Evolutionary conservation across 2,113 vertebrate genomes (phyloP).

Genomic region (cat (Felis catus)): F.catus_Fca126_mat1.0 CM031412.1:77851001-77851500

Average conservation of each 20-base stretch:
- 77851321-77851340: background rate
- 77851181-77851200: background rate
- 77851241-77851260: background rate
- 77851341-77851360: background rate
- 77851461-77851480: background rate
- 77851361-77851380: background rate
- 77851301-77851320: background rate
- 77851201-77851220: background rate
- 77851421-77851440: background rate
- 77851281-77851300: background rate
- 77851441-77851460: background rate
- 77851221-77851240: background rate
- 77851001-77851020: background rate
- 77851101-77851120: background rate
- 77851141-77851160: background rate
- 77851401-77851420: background rate
- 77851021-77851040: background rate
- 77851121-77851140: background rate
- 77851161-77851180: fast-evolving
- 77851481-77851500: background rate
- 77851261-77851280: background rate
- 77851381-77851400: background rate
- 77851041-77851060: background rate
- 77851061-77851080: fast-evolving
- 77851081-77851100: background rate